These are phyloP conservation scores for Premnoplex brunnescens DNA, from an alignment of 2,797 vertebrate species.

Conservation along the genomic window DNA sequence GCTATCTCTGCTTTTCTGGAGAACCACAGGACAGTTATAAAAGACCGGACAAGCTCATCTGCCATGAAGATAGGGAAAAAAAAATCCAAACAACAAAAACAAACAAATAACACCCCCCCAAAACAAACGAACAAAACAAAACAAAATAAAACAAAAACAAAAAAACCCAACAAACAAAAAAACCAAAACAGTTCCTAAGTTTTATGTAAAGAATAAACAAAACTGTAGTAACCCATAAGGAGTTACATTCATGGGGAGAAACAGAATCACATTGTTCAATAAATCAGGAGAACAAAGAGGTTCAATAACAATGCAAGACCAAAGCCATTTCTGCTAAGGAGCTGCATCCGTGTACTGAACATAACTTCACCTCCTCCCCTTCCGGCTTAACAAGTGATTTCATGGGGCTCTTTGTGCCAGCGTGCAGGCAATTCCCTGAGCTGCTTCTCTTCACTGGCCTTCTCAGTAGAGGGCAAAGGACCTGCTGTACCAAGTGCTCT, in stretches of 20 bases:
- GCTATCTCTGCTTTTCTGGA: not conserved
- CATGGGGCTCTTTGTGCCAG: not conserved
- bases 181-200: not conserved
- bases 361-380: not conserved
- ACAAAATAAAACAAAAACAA: no score
- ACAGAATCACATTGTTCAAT: slow-evolving; percentile 11
- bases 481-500: not conserved
- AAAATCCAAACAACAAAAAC: not conserved
- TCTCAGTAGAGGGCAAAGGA: not conserved
- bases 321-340: not conserved
- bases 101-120: not conserved
- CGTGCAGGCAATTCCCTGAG: not conserved
- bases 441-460: not conserved
- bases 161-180: not conserved
- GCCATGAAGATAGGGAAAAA: accelerated
- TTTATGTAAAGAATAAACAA: slow-evolving; percentile 4
- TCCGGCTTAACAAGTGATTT: not conserved
- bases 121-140: not conserved
- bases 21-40: not conserved
- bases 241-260: not conserved
- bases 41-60: not conserved
- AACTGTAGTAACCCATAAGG: not conserved
- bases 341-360: not conserved
- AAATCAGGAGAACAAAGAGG: slow-evolving; percentile 48
- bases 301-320: slow-evolving; percentile 5